phyloP scores from a whole-genome alignment of 1,140 invertebrate genomes.

The Octopus sinensis region DNA sequence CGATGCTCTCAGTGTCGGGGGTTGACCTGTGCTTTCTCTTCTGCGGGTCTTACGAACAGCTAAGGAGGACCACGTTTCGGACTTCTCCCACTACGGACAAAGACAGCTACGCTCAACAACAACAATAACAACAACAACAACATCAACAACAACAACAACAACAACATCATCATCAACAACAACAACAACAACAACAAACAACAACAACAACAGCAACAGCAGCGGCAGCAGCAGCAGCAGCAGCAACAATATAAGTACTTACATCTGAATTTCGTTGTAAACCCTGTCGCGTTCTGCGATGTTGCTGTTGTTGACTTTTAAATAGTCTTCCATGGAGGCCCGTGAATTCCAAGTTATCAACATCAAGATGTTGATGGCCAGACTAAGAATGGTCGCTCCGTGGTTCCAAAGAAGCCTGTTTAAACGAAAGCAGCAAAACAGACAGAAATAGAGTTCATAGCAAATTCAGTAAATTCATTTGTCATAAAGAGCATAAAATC shows the following conservation, averaged over 20 bases:
- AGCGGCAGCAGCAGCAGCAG: too few relatives aligned
- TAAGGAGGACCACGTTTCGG: too few relatives aligned
- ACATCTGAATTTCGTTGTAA: slow-evolving; percentile 33
- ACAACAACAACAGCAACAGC: too few relatives aligned
- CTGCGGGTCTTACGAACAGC: too few relatives aligned
- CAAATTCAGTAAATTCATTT: too few relatives aligned
- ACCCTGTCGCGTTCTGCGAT: slow-evolving; percentile 17
- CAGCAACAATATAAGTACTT: slow-evolving; percentile 10
- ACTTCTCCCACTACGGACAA: too few relatives aligned
- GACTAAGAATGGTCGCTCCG: slow-evolving; percentile 47
- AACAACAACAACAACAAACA: too few relatives aligned
- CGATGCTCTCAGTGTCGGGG: too few relatives aligned
- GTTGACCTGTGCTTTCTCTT: too few relatives aligned
- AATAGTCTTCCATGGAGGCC: slow-evolving; percentile 42
- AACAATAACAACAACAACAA: too few relatives aligned
- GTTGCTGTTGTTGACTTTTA: slow-evolving; percentile 11
- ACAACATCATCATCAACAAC: not conserved
- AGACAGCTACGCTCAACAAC: too few relatives aligned
- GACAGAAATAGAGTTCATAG: not conserved
- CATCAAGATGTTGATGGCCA: slow-evolving; percentile 55
- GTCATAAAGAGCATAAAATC: too few relatives aligned
- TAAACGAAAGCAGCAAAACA: not conserved
- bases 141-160: not conserved
- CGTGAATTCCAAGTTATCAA: slow-evolving; percentile 53
- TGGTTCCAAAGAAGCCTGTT: slow-evolving; percentile 55